phyloP scores from a whole-genome alignment of 1,140 invertebrate genomes.

The Agrilus planipennis region DNA sequence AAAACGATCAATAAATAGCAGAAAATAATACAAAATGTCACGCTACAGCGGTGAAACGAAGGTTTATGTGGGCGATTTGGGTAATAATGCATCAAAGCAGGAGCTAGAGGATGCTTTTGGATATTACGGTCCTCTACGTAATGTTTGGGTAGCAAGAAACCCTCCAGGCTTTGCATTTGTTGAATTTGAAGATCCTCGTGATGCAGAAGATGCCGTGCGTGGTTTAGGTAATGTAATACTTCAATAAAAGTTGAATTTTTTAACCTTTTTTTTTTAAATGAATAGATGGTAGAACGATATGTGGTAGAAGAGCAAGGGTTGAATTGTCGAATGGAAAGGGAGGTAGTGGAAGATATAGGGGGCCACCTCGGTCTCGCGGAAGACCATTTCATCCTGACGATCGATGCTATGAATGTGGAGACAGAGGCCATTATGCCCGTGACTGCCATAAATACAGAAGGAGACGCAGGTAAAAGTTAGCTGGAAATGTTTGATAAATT shows the following conservation, averaged over 20 bases:
- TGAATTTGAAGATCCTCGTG: conserved; percentile 81
- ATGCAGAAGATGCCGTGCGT: conserved; percentile 86
- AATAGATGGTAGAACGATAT: conserved; percentile 65
- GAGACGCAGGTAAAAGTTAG: conserved; percentile 43
- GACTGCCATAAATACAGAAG: conserved; percentile 63
- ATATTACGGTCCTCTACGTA: conserved; percentile 85
- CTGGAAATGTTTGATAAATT: no score
- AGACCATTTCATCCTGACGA: conserved; percentile 69
- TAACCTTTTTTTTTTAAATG: no score
- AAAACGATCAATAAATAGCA: conserved; percentile 10
- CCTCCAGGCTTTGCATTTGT: conserved; percentile 92
- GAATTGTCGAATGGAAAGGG: conserved; percentile 83
- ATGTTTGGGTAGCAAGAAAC: conserved; percentile 92
- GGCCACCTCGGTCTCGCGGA: conserved; percentile 41
- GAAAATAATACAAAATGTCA: conserved; percentile 45
- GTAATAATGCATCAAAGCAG: conserved; percentile 75
- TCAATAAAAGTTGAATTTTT: neutral
- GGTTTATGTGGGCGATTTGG: conserved; percentile 92
- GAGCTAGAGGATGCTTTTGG: conserved; percentile 89
- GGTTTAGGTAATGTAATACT: conserved; percentile 47
- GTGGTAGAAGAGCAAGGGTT: conserved; percentile 79
- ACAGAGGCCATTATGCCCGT: conserved; percentile 80
- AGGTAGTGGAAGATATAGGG: conserved; percentile 44
- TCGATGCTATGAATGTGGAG: conserved; percentile 86
- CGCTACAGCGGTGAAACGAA: conserved; percentile 81